Evolutionary conservation across 2,888 invertebrate species (phyloP).

Genomic region (Chalcis sispes): DNA sequence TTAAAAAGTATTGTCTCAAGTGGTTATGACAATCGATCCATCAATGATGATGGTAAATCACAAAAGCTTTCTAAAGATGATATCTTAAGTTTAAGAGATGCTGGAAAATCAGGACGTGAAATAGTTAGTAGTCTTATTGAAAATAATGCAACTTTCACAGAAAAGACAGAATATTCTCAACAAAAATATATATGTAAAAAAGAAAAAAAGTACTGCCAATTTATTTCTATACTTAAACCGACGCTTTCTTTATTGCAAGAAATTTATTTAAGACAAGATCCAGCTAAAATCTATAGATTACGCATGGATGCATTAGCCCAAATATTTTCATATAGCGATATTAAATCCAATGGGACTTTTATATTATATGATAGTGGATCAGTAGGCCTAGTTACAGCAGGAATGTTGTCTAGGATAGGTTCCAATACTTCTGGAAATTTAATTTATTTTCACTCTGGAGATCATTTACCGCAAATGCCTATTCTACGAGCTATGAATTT

Average conservation of each 20-base stretch:
- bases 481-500: constrained; percentile 90
- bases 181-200: constrained; percentile 97
- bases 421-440: constrained; percentile 81
- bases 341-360: constrained; percentile 86
- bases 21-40: constrained; percentile 90
- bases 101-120: constrained; percentile 86
- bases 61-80: constrained; percentile 90
- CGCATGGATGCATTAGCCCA: constrained; percentile 93
- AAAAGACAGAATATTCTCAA: constrained; percentile 94
- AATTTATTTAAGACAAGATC: constrained; percentile 89
- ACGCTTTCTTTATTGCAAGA: constrained; percentile 89
- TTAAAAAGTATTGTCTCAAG: constrained; percentile 81
- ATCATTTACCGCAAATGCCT: constrained; percentile 85
- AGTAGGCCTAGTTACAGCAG: constrained; percentile 89
- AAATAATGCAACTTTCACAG: constrained; percentile 92
- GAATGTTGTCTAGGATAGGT: constrained; percentile 88
- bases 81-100: constrained; percentile 86
- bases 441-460: constrained; percentile 88
- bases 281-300: constrained; percentile 85
- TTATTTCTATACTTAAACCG: constrained; percentile 87
- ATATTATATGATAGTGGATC: constrained; percentile 93
- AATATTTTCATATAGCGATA: constrained; percentile 88
- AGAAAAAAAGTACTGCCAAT: constrained; percentile 93
- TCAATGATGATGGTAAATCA: constrained; percentile 86
- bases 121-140: constrained; percentile 92